Percentiles rank a stretch among this genome's conserved stretches.
Evolutionary conservation across 1,140 invertebrate genomes (phyloP).

Genomic region (Drosophila paulistorum): DNA sequence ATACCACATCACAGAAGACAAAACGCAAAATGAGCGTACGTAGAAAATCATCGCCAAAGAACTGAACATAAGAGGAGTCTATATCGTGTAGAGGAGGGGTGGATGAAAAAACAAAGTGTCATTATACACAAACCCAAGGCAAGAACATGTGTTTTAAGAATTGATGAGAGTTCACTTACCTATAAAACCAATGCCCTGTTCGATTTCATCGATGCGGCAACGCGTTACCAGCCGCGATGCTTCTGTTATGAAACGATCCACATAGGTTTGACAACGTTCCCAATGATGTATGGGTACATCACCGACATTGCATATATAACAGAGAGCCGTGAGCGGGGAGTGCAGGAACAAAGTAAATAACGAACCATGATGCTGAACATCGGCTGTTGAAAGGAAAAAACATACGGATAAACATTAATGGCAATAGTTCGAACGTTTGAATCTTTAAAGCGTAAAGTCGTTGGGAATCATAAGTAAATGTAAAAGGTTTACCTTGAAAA

Average conservation of each 20-base stretch:
- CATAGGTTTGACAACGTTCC: conserved; percentile 94
- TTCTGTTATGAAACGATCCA: conserved; percentile 95
- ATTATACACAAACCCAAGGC: conserved; percentile 47
- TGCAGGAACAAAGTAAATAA: conserved; percentile 98
- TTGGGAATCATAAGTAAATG: too few relatives aligned
- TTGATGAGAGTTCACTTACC: conserved; percentile 44
- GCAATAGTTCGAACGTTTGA: too few relatives aligned
- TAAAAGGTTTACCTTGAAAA: conserved; percentile 87
- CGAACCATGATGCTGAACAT: conserved; percentile 95
- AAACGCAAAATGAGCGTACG: conserved; percentile 93
- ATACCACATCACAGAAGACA: conserved; percentile 95
- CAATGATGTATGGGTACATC: conserved; percentile 93
- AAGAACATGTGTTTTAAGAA: not conserved
- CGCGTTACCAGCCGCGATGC: conserved; percentile 92
- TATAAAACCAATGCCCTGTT: conserved; percentile 82
- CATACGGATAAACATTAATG: not conserved
- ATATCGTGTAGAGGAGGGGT: too few relatives aligned
- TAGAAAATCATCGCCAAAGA: conserved; percentile 97
- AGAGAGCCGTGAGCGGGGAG: conserved; percentile 96
- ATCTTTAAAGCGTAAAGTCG: too few relatives aligned
- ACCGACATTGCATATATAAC: conserved; percentile 94
- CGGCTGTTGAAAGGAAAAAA: conserved; percentile 83
- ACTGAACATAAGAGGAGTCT: conserved; percentile 93
- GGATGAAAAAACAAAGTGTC: conserved; percentile 3
- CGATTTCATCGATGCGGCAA: conserved; percentile 91